Evolutionary conservation across 1,140 invertebrate species (phyloP).

Genomic region (Sycobia sp.): DNA sequence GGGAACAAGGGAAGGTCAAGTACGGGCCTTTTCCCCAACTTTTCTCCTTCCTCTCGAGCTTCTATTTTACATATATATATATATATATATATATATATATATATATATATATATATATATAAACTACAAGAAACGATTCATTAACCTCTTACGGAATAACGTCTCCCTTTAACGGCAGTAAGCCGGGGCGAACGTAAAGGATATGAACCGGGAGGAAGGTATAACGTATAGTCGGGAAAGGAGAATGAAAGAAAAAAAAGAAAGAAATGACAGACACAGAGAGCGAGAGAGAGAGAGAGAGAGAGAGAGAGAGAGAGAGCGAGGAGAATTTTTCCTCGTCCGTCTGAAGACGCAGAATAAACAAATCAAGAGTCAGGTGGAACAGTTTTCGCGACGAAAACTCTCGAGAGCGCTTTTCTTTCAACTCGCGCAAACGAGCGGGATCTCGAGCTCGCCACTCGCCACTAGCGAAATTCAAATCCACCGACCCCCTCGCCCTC

Average conservation of each 20-base stretch:
- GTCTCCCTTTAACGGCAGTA: not conserved
- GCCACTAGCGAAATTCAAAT: not conserved
- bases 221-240: too few species aligned
- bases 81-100: too few species aligned
- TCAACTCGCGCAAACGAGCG: constrained; percentile 17
- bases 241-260: not conserved
- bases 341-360: constrained; percentile 17
- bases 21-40: too few species aligned
- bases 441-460: too few species aligned
- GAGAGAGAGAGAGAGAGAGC: not conserved
- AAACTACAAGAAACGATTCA: not conserved
- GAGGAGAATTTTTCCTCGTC: not conserved
- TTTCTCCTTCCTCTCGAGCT: too few species aligned
- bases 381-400: constrained; percentile 17
- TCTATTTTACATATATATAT: too few species aligned
- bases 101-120: not conserved
- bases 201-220: not conserved
- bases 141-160: not conserved
- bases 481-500: not conserved
- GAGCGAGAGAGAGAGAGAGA: not conserved
- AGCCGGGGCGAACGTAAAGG: too few species aligned
- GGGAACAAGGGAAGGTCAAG: too few species aligned
- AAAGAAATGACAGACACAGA: not conserved
- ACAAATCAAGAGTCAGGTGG: constrained; percentile 15
- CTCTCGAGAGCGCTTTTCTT: constrained; percentile 17